Percentiles rank a stretch among this genome's conserved stretches.
Evolutionary conservation across 2,797 vertebrate genomes (phyloP).

Genomic region (Phoxinus dragarum): DNA sequence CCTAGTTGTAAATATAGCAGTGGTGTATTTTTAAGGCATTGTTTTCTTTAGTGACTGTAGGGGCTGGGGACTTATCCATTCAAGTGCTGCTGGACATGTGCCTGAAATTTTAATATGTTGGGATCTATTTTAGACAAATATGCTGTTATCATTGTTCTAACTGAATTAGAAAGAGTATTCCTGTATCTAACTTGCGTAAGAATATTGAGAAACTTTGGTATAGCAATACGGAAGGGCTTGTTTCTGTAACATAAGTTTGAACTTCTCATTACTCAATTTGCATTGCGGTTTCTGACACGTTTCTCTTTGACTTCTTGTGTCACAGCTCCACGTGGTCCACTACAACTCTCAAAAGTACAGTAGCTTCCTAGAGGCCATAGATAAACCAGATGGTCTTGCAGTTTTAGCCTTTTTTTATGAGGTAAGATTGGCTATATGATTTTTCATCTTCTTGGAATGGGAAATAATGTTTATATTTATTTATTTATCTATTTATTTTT

Average conservation of each 20-base stretch:
- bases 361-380: slow-evolving; percentile 82
- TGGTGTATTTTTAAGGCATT: neutral
- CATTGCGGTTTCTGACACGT: slow-evolving; percentile 34
- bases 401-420: slow-evolving; percentile 87
- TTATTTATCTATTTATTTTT: neutral
- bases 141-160: neutral
- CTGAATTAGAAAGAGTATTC: neutral
- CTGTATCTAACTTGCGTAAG: neutral
- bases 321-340: slow-evolving; percentile 91
- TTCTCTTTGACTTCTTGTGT: slow-evolving; percentile 52
- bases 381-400: slow-evolving; percentile 84
- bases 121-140: slow-evolving; percentile 21
- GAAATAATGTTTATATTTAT: neutral
- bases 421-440: slow-evolving; percentile 70
- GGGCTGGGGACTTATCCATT: neutral
- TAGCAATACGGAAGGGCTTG: neutral
- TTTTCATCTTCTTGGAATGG: neutral
- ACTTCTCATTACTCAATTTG: neutral
- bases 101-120: slow-evolving; percentile 5
- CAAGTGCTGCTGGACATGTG: slow-evolving; percentile 6
- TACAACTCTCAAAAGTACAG: slow-evolving; percentile 88
- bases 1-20: neutral
- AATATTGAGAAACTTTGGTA: neutral
- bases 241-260: neutral
- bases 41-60: slow-evolving; percentile 1